Evolutionary conservation across 2,113 vertebrate species (phyloP).

Genomic region (Engystomops pustulosus): DNA sequence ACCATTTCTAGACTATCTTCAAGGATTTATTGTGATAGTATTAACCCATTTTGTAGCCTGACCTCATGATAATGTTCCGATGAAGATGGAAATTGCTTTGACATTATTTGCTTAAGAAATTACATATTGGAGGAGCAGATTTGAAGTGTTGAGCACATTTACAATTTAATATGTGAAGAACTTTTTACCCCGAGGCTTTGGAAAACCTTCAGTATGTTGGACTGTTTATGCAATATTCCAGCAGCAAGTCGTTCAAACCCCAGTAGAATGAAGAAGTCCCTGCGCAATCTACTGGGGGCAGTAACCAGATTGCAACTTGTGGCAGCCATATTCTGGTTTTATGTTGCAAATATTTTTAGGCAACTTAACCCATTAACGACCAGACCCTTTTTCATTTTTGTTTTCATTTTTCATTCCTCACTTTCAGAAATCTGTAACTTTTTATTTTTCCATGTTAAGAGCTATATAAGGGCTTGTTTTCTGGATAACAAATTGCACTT

Average conservation of each 20-base stretch:
- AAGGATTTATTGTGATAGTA: background rate
- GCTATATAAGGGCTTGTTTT: no score
- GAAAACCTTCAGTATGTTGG: background rate
- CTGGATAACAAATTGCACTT: no score
- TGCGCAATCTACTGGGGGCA: background rate
- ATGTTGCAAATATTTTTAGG: no score
- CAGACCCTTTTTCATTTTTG: no score
- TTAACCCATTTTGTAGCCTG: constrained; percentile 1
- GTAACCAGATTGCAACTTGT: background rate
- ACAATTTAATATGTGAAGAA: background rate
- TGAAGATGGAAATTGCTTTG: background rate
- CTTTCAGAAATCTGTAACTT: no score
- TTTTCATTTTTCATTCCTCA: no score
- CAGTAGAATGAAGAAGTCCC: background rate
- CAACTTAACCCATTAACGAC: no score
- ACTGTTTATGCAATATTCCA: background rate
- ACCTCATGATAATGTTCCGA: constrained; percentile 1
- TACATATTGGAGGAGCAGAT: background rate
- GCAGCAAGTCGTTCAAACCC: background rate
- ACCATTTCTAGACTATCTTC: background rate
- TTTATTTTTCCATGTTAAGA: no score
- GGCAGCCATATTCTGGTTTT: no score
- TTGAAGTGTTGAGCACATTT: background rate
- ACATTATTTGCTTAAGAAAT: constrained; percentile 8
- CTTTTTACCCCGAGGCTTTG: background rate